Conservation (phyloP, 2,797 vertebrate species). For the Onychomys leucogaster region DNA sequence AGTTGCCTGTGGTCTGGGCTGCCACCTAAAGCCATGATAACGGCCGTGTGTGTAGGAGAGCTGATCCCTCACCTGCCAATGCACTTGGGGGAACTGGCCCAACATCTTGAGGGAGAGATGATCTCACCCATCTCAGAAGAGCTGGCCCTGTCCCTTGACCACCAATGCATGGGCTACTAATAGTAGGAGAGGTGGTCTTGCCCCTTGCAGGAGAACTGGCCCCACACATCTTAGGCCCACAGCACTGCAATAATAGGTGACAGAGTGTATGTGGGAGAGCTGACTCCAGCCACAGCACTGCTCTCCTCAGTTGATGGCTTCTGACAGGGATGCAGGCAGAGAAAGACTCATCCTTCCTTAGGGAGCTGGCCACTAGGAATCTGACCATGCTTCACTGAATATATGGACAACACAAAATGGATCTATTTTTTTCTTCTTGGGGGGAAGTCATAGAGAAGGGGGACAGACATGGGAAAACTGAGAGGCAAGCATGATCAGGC, state of each 20-base stretch:
- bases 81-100: neutral
- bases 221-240: neutral
- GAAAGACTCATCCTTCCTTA: neutral
- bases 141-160: neutral
- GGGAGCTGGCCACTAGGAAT: neutral
- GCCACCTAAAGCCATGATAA: neutral
- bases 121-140: neutral
- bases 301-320: neutral
- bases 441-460: neutral
- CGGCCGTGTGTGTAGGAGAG: neutral
- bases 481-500: neutral
- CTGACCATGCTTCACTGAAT: neutral
- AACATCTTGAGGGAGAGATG: neutral
- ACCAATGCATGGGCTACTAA: neutral
- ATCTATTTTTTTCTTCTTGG: neutral
- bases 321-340: neutral
- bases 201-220: neutral
- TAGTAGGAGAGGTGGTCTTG: neutral
- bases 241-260: neutral
- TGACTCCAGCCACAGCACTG: neutral
- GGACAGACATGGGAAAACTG: neutral
- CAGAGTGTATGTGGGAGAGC: neutral
- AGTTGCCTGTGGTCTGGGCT: neutral
- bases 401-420: neutral
- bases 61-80: neutral